phyloP scores from a whole-genome alignment of 2,113 vertebrate genomes.

The Bos indicus region DNA sequence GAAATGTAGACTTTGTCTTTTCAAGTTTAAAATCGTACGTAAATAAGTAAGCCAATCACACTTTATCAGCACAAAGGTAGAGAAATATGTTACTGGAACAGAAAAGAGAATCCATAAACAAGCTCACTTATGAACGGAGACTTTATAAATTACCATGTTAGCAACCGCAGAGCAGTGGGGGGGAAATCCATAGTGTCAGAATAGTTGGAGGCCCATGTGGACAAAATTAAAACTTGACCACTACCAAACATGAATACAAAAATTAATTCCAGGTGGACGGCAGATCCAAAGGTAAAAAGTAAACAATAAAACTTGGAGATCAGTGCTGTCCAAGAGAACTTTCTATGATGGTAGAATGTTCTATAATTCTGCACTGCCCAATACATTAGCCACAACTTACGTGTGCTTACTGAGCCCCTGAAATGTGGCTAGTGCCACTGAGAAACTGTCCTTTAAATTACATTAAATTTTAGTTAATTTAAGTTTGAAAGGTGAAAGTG shows the following conservation, averaged over 20 bases:
- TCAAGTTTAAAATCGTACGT: neutral
- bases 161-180: neutral
- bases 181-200: neutral
- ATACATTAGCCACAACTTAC: neutral
- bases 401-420: neutral
- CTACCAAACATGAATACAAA: neutral
- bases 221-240: neutral
- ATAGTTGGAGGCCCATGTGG: neutral
- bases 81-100: neutral
- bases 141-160: slow-evolving; percentile 15
- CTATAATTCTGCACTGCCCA: neutral
- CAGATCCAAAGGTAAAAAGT: neutral
- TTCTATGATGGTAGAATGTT: neutral
- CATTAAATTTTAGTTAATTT: neutral
- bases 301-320: neutral
- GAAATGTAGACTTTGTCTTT: neutral
- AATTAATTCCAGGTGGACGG: neutral
- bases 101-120: neutral
- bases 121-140: neutral
- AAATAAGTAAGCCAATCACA: neutral
- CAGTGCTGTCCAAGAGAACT: neutral
- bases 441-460: neutral
- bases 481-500: neutral
- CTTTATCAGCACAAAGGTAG: neutral
- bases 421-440: neutral